phyloP scores from a whole-genome alignment of 2,888 invertebrate species.

The Oscheius myriophilus region DNA sequence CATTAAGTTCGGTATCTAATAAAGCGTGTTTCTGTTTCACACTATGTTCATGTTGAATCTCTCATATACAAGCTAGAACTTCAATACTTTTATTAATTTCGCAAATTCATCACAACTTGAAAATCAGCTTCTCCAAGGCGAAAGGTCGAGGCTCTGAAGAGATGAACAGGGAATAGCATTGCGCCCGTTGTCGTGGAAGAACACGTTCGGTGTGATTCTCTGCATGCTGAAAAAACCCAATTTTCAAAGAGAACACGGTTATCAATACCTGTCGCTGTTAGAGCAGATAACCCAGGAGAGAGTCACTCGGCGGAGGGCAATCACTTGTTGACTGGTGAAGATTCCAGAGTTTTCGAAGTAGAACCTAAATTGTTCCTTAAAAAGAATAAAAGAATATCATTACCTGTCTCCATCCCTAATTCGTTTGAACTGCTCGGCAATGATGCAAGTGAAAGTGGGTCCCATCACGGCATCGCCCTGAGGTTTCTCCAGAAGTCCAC shows the following conservation, averaged over 20 bases:
- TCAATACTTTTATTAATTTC: too few species aligned
- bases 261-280: conserved; percentile 47
- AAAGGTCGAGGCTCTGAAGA: conserved; percentile 59
- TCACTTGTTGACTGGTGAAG: conserved; percentile 60
- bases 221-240: conserved; percentile 36
- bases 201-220: conserved; percentile 38
- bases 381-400: not conserved
- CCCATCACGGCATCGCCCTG: conserved; percentile 72
- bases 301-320: conserved; percentile 40
- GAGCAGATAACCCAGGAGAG: conserved; percentile 53
- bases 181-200: conserved; percentile 45
- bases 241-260: not conserved
- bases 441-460: conserved; percentile 73
- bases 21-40: too few species aligned
- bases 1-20: too few species aligned
- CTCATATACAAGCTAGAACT: too few species aligned
- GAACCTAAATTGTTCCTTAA: conserved; percentile 39
- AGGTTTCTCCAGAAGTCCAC: conserved; percentile 73
- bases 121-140: conserved; percentile 45
- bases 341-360: conserved; percentile 58
- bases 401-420: conserved; percentile 74
- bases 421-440: conserved; percentile 73
- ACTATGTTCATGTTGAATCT: too few species aligned
- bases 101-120: conserved; percentile 29
- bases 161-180: conserved; percentile 59